Conservation (phyloP, 1,140 invertebrate genomes). For the Drosophila repletoides region DNA sequence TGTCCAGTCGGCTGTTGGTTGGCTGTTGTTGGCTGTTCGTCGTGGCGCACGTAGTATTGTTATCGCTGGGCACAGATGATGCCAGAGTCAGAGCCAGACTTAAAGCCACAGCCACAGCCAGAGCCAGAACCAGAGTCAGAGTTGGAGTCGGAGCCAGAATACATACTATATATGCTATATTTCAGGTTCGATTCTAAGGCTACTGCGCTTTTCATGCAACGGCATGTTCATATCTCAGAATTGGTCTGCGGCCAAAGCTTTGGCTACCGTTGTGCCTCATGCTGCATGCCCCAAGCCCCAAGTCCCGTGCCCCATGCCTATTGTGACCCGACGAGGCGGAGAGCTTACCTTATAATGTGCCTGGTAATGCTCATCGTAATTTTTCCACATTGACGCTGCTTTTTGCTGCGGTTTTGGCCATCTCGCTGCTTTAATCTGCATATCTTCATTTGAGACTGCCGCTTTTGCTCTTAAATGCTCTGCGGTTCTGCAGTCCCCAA, state of each 20-base stretch:
- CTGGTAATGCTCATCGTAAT: conserved; percentile 82
- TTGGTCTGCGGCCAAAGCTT: conserved; percentile 62
- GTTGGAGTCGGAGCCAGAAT: background rate
- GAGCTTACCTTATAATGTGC: conserved; percentile 72
- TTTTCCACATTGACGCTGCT: conserved; percentile 79
- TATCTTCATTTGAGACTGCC: conserved; percentile 80
- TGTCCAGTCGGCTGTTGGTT: conserved; percentile 9
- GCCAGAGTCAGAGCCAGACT: conserved; percentile 10
- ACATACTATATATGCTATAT: conserved; percentile 69
- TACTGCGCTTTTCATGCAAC: conserved; percentile 49
- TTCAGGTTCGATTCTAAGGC: conserved; percentile 34
- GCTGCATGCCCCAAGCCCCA: background rate
- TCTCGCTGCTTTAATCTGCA: conserved; percentile 80
- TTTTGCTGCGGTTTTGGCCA: conserved; percentile 51
- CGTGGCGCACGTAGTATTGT: conserved; percentile 75
- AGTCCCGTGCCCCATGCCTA: conserved; percentile 23
- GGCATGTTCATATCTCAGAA: conserved; percentile 77
- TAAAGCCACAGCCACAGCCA: background rate
- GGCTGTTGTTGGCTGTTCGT: conserved; percentile 25
- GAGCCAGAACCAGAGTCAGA: background rate
- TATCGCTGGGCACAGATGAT: conserved; percentile 58
- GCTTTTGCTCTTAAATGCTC: conserved; percentile 73
- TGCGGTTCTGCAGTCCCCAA: conserved; percentile 18
- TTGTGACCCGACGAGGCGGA: conserved; percentile 43
- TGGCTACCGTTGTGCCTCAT: conserved; percentile 18